Percentiles rank a stretch among this genome's conserved stretches.
Conservation (phyloP, 2,888 invertebrate genomes). For the Anodontia alba region DNA sequence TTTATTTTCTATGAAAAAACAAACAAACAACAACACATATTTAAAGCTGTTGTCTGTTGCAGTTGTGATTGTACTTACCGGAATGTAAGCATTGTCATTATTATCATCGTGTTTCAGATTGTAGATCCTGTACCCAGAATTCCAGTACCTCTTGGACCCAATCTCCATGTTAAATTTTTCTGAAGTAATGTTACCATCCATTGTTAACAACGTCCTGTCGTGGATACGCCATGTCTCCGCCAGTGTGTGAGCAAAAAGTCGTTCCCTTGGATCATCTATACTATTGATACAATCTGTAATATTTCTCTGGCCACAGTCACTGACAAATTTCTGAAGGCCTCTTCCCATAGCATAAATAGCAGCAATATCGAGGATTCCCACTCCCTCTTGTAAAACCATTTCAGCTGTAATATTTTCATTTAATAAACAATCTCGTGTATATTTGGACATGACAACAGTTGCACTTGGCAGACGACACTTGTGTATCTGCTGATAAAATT, state of each 20-base stretch:
- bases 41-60: too few relatives aligned
- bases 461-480: conserved; percentile 63
- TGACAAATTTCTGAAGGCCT: conserved; percentile 69
- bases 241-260: conserved; percentile 59
- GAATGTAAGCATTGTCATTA: neutral
- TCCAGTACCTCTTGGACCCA: conserved; percentile 68
- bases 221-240: conserved; percentile 51
- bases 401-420: conserved; percentile 34
- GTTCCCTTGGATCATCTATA: conserved; percentile 44
- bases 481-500: conserved; percentile 83
- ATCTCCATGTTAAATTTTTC: conserved; percentile 59
- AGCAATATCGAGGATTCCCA: conserved; percentile 78
- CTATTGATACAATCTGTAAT: conserved; percentile 49
- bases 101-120: conserved; percentile 50
- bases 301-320: conserved; percentile 29
- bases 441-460: conserved; percentile 12
- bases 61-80: neutral
- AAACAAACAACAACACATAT: too few relatives aligned
- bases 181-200: conserved; percentile 5
- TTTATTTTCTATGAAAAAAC: too few relatives aligned
- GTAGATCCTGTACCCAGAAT: conserved; percentile 68
- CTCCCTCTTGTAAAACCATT: conserved; percentile 16
- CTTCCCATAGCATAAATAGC: conserved; percentile 79
- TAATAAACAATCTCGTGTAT: conserved; percentile 14
- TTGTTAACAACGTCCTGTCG: conserved; percentile 14